A percentile compares a stretch with the other conserved stretches of the same genome.
These are phyloP conservation scores for Cuniculus paca DNA, from an alignment of 2,797 vertebrate genomes.

Conservation along the genomic window DNA sequence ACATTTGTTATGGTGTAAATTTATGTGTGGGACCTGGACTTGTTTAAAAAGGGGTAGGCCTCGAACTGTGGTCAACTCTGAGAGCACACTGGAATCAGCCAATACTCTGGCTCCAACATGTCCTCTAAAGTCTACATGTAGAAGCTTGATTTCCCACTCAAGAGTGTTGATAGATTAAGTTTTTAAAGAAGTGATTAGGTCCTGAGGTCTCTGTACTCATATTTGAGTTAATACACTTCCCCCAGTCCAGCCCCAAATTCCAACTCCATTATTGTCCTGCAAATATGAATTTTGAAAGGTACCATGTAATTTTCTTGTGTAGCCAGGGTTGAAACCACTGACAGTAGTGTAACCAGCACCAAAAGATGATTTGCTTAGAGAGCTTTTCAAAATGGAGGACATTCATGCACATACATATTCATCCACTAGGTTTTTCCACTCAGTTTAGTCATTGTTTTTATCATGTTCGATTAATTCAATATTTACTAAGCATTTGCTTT, in stretches of 20 bases:
- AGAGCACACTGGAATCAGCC: not conserved
- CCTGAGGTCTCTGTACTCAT: not conserved
- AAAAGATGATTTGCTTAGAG: not conserved
- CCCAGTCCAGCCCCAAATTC: not conserved
- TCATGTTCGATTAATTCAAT: not conserved
- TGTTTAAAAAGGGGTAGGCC: not conserved
- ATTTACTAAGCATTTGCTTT: conserved; percentile 29
- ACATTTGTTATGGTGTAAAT: not conserved
- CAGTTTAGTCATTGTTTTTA: not conserved
- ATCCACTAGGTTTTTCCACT: not conserved
- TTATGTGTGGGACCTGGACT: not conserved
- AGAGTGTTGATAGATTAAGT: no score
- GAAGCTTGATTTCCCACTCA: not conserved
- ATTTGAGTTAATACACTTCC: not conserved
- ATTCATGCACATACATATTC: not conserved
- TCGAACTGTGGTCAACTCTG: not conserved
- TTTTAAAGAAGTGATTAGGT: not conserved
- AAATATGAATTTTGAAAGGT: not conserved
- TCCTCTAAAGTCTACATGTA: not conserved
- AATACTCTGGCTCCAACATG: rapidly evolving
- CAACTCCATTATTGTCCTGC: not conserved
- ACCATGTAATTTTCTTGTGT: not conserved
- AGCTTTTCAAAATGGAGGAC: not conserved
- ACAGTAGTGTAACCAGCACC: not conserved
- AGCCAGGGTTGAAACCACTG: not conserved